phyloP scores from a whole-genome alignment of 2,888 invertebrate species.

The Ceriagrion tenellum region DNA sequence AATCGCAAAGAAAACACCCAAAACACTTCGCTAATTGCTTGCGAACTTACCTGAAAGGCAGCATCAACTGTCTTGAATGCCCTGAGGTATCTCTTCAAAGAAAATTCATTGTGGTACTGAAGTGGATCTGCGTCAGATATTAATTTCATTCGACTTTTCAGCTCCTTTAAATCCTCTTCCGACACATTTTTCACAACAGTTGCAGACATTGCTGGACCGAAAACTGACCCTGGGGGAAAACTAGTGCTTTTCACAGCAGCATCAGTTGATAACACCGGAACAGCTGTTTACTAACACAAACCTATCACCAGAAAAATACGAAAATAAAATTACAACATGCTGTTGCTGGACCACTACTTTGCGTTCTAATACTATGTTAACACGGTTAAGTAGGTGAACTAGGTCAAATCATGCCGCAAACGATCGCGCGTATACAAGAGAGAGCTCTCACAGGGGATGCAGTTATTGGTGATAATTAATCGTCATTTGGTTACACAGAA shows the following conservation, averaged over 20 bases:
- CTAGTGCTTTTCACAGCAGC: neutral
- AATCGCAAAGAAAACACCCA: neutral
- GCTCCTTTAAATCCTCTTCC: constrained; percentile 83
- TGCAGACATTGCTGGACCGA: constrained; percentile 42
- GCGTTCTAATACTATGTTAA: neutral
- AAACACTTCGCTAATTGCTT: constrained; percentile 55
- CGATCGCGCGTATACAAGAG: neutral
- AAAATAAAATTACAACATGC: neutral
- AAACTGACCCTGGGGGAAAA: constrained; percentile 38
- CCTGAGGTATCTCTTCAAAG: constrained; percentile 84
- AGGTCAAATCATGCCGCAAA: neutral
- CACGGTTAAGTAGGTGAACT: neutral
- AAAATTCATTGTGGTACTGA: constrained; percentile 88
- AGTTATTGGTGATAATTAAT: neutral
- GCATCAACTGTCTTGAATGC: constrained; percentile 87
- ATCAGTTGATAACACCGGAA: neutral
- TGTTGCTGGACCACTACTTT: neutral
- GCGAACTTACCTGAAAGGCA: constrained; percentile 84
- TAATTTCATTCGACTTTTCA: constrained; percentile 86
- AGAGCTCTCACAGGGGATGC: neutral
- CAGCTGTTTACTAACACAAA: neutral
- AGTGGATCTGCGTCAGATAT: constrained; percentile 86
- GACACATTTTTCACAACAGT: constrained; percentile 79
- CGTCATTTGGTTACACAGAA: neutral
- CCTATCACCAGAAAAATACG: neutral